Conservation (phyloP, 2,797 vertebrate genomes). For the Gymnothorax javanicus region DNA sequence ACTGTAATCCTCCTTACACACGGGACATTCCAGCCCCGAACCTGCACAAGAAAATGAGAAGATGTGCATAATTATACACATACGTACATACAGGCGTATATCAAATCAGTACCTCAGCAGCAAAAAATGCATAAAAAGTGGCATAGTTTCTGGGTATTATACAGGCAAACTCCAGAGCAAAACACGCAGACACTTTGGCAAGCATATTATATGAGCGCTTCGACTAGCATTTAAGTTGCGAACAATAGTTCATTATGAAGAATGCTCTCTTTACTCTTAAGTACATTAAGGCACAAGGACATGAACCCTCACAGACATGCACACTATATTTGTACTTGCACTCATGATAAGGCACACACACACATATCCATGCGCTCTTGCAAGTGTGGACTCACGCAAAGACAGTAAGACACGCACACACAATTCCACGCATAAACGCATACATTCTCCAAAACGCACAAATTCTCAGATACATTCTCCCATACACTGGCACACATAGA, state of each 20-base stretch:
- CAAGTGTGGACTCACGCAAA: too few species aligned
- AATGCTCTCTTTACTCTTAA: background rate
- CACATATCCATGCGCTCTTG: too few species aligned
- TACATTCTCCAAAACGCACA: too few species aligned
- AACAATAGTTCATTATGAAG: background rate
- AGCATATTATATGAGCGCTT: background rate
- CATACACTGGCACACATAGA: too few species aligned
- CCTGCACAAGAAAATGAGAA: slow-evolving; percentile 64
- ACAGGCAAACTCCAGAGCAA: background rate
- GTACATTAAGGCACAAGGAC: background rate
- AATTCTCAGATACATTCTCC: too few species aligned
- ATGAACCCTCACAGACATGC: too few species aligned
- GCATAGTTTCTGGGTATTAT: too few species aligned
- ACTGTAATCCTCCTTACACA: slow-evolving; percentile 96
- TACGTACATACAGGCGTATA: background rate
- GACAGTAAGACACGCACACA: background rate
- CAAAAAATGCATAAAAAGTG: too few species aligned
- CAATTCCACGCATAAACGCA: too few species aligned
- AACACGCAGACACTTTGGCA: background rate
- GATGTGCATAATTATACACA: background rate
- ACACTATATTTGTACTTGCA: too few species aligned
- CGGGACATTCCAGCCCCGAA: slow-evolving; percentile 91
- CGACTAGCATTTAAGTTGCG: background rate
- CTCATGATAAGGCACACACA: too few species aligned
- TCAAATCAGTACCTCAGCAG: too few species aligned